Base-by-base conservation (phyloP, 2,888 invertebrate genomes). In the Noctua pronuba region DNA sequence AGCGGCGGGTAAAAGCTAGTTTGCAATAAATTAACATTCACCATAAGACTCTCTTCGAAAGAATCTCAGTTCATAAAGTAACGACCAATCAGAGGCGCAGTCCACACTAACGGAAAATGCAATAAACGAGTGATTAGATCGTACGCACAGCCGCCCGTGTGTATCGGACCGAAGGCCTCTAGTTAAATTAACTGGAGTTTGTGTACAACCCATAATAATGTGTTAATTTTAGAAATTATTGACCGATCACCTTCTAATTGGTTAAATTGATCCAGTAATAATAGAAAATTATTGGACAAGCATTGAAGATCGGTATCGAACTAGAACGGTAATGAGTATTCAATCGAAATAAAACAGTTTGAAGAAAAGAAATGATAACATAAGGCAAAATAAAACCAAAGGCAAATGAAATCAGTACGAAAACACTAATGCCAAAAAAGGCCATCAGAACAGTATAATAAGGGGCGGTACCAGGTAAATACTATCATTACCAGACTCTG, bases 21-120 rank as follows among this genome's bases (percentile, higher is more conserved):
- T 84, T 67, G 60, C 28, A 67, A 71, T 41, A 58, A 58, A 70
- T 67, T 71, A 49, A 41, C 41, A 72, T 44, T 79, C 28, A 68
- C 41, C 24, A 65, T 69, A 65, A 49, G 21, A 74, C 55, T 76
- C 66, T 82, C 82, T 65, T 52, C 16, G 10, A 60, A 85, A 69
- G 77, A 85, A 85, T 81, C 69, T 81, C 35, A n/a, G 79, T 81
- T 85, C 66, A 81, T 73, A 68, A 58, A 41, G 10, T 62, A 62
- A 55, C 28, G 52, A 67, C 46, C 75, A 67, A 82, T 70, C 67
- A 78, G 41, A 83, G 62, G 35, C 16, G 24, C 68, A 8, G 80
- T 75, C 41, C 65, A 81, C 77, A 88, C 41, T 88, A 89, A 88
- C 88, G 89, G 88, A 75, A 78, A 82, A 79, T 69, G 82, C 76